Evolutionary conservation across 2,797 vertebrate species (phyloP).

Genomic region (Acrossocheilus fasciatus): DNA sequence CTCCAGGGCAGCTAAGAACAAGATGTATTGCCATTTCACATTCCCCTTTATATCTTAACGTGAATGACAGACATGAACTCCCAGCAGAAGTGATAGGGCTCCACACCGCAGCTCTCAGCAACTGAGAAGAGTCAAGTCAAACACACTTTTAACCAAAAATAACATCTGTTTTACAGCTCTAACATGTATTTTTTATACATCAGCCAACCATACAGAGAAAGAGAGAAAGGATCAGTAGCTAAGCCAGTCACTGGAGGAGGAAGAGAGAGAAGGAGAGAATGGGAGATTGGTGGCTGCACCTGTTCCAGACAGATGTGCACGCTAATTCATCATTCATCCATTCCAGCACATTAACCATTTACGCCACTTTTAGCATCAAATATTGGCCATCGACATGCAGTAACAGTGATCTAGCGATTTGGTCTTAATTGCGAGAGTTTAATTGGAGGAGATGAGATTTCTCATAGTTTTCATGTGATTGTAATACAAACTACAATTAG

Average conservation of each 20-base stretch:
- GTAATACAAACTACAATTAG: slow-evolving; percentile 20
- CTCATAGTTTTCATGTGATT: slow-evolving; percentile 1
- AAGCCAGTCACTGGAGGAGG: slow-evolving; percentile 23
- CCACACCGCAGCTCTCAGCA: slow-evolving; percentile 30
- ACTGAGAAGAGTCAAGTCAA: slow-evolving; percentile 44
- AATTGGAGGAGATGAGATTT: slow-evolving; percentile 20
- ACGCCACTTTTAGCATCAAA: slow-evolving; percentile 64
- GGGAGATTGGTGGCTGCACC: slow-evolving; percentile 64
- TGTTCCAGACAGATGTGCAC: slow-evolving; percentile 73
- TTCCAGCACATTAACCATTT: slow-evolving; percentile 71
- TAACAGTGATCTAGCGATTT: slow-evolving; percentile 57
- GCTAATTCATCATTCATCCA: slow-evolving; percentile 70
- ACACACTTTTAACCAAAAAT: slow-evolving; percentile 54
- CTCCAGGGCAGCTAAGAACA: slow-evolving; percentile 44
- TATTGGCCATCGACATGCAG: slow-evolving; percentile 57
- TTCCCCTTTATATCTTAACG: slow-evolving; percentile 51
- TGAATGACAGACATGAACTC: slow-evolving; percentile 50
- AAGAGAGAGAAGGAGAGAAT: slow-evolving; percentile 25
- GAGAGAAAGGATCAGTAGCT: slow-evolving; percentile 42
- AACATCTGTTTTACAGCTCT: slow-evolving; percentile 60
- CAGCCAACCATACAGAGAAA: slow-evolving; percentile 47
- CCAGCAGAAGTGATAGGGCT: slow-evolving; percentile 37
- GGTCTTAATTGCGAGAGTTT: slow-evolving; percentile 17
- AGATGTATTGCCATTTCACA: slow-evolving; percentile 52
- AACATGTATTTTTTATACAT: slow-evolving; percentile 58